phyloP scores from a whole-genome alignment of 2,797 vertebrate genomes.

The Tenualosa thibaudeaui region DNA sequence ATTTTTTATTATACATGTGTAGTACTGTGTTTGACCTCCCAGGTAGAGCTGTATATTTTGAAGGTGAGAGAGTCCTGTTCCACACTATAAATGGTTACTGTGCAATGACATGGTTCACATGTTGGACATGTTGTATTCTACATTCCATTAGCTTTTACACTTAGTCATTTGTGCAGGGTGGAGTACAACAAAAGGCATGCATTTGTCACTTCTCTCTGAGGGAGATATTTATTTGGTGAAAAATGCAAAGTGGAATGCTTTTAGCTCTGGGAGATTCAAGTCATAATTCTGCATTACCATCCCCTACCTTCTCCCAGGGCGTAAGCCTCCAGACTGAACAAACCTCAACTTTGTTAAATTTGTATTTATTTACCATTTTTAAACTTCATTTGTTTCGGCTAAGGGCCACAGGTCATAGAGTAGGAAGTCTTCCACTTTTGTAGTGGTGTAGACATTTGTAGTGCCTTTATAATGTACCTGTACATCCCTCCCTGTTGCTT shows the following conservation, averaged over 20 bases:
- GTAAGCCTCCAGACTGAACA: neutral
- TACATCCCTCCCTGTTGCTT: neutral
- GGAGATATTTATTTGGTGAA: neutral
- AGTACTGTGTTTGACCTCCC: neutral
- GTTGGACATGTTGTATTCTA: slow-evolving; percentile 6
- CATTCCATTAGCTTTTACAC: neutral
- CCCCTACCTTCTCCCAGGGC: neutral
- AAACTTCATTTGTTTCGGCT: neutral
- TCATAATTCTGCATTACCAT: neutral
- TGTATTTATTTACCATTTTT: neutral
- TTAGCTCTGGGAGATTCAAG: neutral
- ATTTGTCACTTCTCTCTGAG: neutral
- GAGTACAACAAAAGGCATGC: neutral
- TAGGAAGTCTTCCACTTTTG: neutral
- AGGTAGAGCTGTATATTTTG: neutral
- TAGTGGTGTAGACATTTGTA: neutral
- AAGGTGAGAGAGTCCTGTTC: neutral
- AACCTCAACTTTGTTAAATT: neutral
- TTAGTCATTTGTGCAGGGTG: neutral
- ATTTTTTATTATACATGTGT: no score
- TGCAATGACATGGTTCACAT: neutral
- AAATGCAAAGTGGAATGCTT: neutral
- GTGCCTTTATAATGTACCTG: neutral
- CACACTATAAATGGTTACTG: neutral
- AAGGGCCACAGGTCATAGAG: neutral